Conservation (phyloP, 2,888 invertebrate species). For the Liopterus haemorrhoidalis region DNA sequence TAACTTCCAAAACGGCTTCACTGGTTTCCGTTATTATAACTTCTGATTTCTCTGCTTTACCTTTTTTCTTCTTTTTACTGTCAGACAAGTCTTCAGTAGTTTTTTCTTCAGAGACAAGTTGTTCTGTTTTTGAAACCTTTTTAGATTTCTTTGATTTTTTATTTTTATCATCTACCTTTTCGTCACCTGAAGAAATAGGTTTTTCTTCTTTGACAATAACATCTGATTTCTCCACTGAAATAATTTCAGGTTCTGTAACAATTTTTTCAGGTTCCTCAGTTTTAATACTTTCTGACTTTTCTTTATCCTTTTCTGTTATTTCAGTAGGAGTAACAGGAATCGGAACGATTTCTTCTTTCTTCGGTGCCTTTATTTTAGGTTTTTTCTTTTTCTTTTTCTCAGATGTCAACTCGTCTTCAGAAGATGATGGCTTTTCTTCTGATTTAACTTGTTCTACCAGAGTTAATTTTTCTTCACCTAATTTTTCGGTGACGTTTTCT, state of each 20-base stretch:
- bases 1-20: not conserved
- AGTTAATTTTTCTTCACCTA: slow-evolving; percentile 1
- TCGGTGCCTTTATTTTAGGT: slow-evolving; percentile 8
- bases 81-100: not conserved
- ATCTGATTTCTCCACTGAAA: slow-evolving; percentile 6
- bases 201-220: slow-evolving; percentile 4
- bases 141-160: too few relatives aligned
- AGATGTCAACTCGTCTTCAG: slow-evolving; percentile 3
- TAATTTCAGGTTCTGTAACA: slow-evolving; percentile 4
- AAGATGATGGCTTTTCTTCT: not conserved
- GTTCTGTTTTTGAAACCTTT: too few relatives aligned
- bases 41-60: slow-evolving; percentile 9
- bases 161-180: slow-evolving; percentile 18
- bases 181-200: not conserved
- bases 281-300: not conserved
- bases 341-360: slow-evolving; percentile 1
- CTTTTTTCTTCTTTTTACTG: slow-evolving; percentile 5
- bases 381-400: slow-evolving; percentile 13
- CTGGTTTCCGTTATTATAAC: not conserved
- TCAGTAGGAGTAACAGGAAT: slow-evolving; percentile 3
- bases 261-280: slow-evolving; percentile 1
- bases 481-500: slow-evolving; percentile 2
- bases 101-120: too few relatives aligned
- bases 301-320: slow-evolving; percentile 8
- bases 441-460: not conserved